phyloP scores from a whole-genome alignment of 2,113 vertebrate genomes.

The Australoheros scitulus region DNA sequence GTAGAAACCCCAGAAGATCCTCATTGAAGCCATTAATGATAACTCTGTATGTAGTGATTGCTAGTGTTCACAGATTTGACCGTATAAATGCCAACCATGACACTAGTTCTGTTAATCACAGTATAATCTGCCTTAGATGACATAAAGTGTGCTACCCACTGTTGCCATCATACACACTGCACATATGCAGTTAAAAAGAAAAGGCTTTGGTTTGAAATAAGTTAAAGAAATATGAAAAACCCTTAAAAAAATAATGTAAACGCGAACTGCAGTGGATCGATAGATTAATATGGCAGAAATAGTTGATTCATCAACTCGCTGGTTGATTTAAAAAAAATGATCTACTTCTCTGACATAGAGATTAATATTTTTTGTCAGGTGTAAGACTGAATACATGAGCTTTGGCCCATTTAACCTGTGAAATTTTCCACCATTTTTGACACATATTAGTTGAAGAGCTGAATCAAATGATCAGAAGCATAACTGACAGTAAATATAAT shows the following conservation, averaged over 20 bases:
- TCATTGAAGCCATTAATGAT: neutral
- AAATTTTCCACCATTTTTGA: neutral
- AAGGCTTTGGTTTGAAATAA: neutral
- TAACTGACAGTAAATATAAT: neutral
- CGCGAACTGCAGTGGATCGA: neutral
- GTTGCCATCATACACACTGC: neutral
- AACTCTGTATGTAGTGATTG: neutral
- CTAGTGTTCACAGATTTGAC: neutral
- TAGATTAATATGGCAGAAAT: neutral
- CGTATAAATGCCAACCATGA: neutral
- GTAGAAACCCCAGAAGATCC: neutral
- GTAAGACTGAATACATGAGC: neutral
- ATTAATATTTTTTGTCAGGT: neutral
- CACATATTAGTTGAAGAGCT: neutral
- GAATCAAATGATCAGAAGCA: neutral
- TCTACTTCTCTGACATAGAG: neutral
- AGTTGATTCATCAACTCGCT: neutral
- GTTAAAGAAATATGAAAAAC: neutral
- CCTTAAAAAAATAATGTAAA: conserved; percentile 23
- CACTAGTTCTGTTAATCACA: neutral
- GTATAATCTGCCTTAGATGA: neutral
- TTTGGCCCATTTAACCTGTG: neutral
- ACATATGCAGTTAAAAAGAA: neutral
- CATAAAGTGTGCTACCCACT: conserved; percentile 2
- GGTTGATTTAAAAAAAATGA: neutral